Evolutionary conservation across 2,113 vertebrate species (phyloP).

Genomic region (Carassius carassius): DNA sequence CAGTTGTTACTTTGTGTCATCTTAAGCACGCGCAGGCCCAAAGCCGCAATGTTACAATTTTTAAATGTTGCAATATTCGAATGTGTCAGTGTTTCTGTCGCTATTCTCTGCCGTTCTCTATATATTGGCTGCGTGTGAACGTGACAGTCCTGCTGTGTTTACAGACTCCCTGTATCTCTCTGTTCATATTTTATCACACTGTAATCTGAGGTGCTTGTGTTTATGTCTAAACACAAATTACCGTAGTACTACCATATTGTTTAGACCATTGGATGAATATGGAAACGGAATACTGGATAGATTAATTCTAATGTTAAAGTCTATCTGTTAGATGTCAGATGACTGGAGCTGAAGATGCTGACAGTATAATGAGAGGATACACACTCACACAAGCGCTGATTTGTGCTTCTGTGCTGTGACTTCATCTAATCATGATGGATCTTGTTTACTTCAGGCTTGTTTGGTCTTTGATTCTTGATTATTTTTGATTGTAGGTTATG

Average conservation of each 20-base stretch:
- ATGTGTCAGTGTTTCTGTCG: background rate
- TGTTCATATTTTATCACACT: background rate
- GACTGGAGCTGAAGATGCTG: background rate
- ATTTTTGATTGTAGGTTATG: constrained; percentile 5
- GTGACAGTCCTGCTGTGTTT: constrained; percentile 1
- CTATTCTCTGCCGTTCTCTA: no score
- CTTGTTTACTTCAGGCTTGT: background rate
- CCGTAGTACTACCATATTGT: no score
- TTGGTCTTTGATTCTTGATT: constrained; percentile 13
- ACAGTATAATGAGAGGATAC: no score
- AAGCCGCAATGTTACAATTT: background rate
- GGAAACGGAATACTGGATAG: no score
- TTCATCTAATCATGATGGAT: background rate
- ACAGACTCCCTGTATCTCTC: background rate
- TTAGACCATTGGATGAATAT: no score
- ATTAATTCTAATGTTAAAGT: no score
- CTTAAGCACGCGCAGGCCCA: constrained; percentile 15
- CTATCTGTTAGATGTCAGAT: background rate
- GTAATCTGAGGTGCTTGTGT: background rate
- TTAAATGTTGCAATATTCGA: background rate
- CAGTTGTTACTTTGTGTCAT: background rate
- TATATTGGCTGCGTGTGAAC: background rate
- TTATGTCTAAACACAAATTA: background rate
- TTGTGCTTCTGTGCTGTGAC: background rate
- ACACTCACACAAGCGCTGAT: background rate